Evolutionary conservation across 2,113 vertebrate genomes (phyloP), one percentile per base, ranked within the genome.

Genomic region (Numenius arquata): DNA sequence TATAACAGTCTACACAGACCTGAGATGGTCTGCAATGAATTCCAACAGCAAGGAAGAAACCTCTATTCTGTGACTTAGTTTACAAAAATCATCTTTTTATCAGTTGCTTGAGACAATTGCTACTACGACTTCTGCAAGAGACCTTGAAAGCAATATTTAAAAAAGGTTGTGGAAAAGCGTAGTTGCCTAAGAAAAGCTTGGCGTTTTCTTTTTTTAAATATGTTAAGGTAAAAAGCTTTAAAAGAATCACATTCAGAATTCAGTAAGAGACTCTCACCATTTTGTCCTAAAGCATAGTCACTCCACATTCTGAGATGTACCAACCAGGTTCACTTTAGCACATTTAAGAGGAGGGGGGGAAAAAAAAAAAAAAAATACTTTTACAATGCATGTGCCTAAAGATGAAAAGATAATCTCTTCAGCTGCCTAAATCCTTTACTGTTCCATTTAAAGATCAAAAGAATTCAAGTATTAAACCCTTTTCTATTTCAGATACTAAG

Each of bases 391-490:
- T 75, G 76, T 79, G 76, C 89, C 91, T 88, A 48, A 86, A 96
- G 95, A 93, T 89, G 76, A 90, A 94, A 88, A 93, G 73, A 90
- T 95, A 86, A 92, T 89, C 90, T 90, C 88, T 89, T 91, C 34
- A 96, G 90, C 75, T 96, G 75, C 40, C 74, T 47, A 97, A 95
- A 85, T 94, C 91, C 68, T 77, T 95, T 85, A 67, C 55, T 74
- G 89, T 80, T 92, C 79, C 91, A 89, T 82, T 82, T 90, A 85
- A 94, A 94, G 95, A 97, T 91, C 75, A 90, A 67, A 94, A 88
- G 67, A 93, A 90, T 89, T 97, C 80, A 79, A 83, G 72, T 92
- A 94, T 77, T 95, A 96, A 93, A 95, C 88, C 58, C 18, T 74
- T 90, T 89, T 81, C 76, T 66, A 61, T 94, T 97, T 66, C 92